Evolutionary conservation across 2,113 vertebrate genomes (phyloP).

Genomic region (Odocoileus hemionus): DNA sequence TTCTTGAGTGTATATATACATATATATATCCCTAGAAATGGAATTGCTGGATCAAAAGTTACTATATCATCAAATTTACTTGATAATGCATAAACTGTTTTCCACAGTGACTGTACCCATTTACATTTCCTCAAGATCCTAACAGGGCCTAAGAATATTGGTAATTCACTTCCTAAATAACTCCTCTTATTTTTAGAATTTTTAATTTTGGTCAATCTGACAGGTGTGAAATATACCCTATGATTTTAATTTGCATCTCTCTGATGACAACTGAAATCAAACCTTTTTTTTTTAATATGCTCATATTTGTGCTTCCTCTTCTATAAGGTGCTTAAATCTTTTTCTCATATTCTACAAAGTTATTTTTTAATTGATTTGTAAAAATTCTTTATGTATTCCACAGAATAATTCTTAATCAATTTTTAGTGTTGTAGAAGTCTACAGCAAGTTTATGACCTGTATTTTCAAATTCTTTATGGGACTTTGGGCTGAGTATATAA

Average conservation of each 20-base stretch:
- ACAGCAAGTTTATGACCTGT: neutral
- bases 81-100: neutral
- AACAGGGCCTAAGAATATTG: neutral
- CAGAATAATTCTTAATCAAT: neutral
- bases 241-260: neutral
- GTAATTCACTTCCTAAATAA: neutral
- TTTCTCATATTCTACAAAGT: neutral
- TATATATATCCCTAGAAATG: neutral
- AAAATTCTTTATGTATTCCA: neutral
- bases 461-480: constrained; percentile 23
- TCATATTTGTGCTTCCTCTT: neutral
- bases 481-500: neutral
- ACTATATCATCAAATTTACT: neutral
- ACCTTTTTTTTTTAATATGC: neutral
- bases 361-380: neutral
- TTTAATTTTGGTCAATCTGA: neutral
- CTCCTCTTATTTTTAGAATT: neutral
- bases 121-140: neutral
- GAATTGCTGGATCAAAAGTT: constrained; percentile 5
- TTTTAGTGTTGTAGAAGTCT: neutral
- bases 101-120: neutral
- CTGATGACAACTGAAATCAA: constrained; percentile 33
- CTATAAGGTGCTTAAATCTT: neutral
- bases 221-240: neutral
- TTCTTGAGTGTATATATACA: neutral